Conservation (phyloP, 2,113 vertebrate species). For the Aspiorhynchus laticeps region DNA sequence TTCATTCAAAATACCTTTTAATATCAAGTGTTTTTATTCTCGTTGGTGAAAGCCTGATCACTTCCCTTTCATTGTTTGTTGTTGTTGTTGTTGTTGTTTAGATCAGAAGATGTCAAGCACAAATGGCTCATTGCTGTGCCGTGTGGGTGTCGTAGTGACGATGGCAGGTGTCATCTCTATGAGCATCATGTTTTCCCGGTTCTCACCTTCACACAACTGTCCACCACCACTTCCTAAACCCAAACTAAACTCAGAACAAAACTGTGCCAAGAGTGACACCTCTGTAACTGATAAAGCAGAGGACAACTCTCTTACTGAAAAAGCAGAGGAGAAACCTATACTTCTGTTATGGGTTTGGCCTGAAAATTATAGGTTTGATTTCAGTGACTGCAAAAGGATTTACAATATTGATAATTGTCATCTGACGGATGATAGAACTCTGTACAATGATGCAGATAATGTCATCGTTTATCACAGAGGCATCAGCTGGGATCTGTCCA, state of each 20-base stretch:
- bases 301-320: too few relatives aligned
- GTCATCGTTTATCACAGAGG: too few relatives aligned
- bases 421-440: conserved; percentile 82
- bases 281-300: not conserved
- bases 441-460: too few relatives aligned
- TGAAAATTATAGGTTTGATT: conserved; percentile 80
- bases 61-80: not conserved
- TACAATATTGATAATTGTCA: conserved; percentile 84
- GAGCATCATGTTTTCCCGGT: not conserved
- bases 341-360: conserved; percentile 88
- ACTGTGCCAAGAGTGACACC: not conserved
- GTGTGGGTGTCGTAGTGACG: not conserved
- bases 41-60: not conserved
- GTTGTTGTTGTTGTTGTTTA: not conserved
- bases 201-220: not conserved
- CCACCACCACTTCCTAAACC: not conserved
- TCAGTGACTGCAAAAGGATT: conserved; percentile 76
- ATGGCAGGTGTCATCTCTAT: not conserved
- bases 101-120: not conserved
- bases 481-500: too few relatives aligned
- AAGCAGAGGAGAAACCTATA: conserved; percentile 73
- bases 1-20: not conserved
- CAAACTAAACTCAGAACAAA: not conserved
- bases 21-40: not conserved
- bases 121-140: not conserved